A percentile compares a stretch with the other conserved stretches of the same genome.
phyloP scores from a whole-genome alignment of 2,888 invertebrate species.

The Drosophila recens region DNA sequence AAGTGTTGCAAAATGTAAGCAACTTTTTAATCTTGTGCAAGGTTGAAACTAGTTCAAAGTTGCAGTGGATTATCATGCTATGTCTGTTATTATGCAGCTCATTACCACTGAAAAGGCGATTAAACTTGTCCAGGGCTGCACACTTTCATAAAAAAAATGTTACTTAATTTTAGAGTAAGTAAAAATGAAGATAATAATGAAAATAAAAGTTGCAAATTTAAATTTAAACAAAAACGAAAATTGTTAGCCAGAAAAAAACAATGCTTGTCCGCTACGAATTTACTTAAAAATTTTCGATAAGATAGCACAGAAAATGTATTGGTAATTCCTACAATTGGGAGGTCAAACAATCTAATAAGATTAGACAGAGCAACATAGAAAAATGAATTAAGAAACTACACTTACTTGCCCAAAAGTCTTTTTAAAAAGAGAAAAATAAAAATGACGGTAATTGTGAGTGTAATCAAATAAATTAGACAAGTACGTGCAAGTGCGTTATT shows the following conservation, averaged over 20 bases:
- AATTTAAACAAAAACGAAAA: not conserved
- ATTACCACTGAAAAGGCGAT: conserved; percentile 14
- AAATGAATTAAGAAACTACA: conserved; percentile 17
- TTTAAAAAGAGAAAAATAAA: conserved; percentile 7
- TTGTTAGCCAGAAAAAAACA: not conserved
- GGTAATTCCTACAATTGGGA: not conserved
- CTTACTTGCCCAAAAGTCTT: not conserved
- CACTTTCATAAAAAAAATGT: not conserved
- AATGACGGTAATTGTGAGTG: conserved; percentile 60
- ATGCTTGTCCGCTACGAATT: not conserved
- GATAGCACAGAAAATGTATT: not conserved
- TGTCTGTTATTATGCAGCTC: conserved; percentile 14
- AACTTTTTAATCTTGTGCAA: conserved; percentile 14
- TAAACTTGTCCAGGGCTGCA: conserved; percentile 1
- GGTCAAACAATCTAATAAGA: not conserved
- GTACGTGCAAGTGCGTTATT: conserved; percentile 77
- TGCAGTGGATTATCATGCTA: conserved; percentile 13
- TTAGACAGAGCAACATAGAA: conserved; percentile 16
- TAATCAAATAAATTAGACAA: conserved; percentile 79
- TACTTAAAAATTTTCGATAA: not conserved
- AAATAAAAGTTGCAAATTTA: not conserved
- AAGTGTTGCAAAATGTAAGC: conserved; percentile 19
- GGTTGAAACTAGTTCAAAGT: conserved; percentile 22
- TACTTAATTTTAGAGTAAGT: not conserved
- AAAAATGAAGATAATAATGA: not conserved